Evolutionary conservation across 2,888 invertebrate species (phyloP), one percentile per base, ranked within the genome.

Genomic region (Diarsia brunnea): DNA sequence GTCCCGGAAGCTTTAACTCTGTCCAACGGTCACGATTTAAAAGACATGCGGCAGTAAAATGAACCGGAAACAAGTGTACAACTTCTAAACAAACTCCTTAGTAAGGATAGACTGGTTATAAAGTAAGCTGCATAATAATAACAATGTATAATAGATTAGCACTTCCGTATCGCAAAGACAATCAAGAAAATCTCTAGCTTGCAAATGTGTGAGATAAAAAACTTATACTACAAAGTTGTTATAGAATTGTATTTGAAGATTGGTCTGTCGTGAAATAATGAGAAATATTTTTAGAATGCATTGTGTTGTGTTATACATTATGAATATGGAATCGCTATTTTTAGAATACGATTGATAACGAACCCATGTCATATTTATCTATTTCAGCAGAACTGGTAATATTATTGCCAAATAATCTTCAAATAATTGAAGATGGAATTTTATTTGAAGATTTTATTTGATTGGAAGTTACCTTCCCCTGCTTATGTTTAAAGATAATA

Each of bases 11-110:
- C 60, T 60, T 38, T 31, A 51, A 27, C 47, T 49, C 5, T 49
- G 21, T 24, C 12, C 49, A n/a, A 43, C 27, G 47, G 64, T 82
- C 83, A 82, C 82, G 84, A 75, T 69, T n/a, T 69, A 65, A 7
- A 12, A 73, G 74, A 79, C 47, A 84, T 85, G 84, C 85, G 85
- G 85, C 74, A 85, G 72, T 79, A 47, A 38, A 45, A 58, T 65
- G 21, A 55, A 78, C 82, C 83, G 85, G 83, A 78, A 75, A 55
- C 67, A 58, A 63, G 61, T 63, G 27, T 51, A 65, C 51, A 53
- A 47, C 60, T 70, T 70, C 67, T 69, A 70, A 60, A 55, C 21
- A 60, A 81, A 63, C 77, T 74, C 81, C 87, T 74, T 78, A 74
- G 64, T 64, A 43, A 75, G 82, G 45, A 61, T 78, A 65, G 24